Evolutionary conservation across 2,113 vertebrate genomes (phyloP), one percentile per base, ranked within the genome.

Genomic region (Taxidea taxus): DNA sequence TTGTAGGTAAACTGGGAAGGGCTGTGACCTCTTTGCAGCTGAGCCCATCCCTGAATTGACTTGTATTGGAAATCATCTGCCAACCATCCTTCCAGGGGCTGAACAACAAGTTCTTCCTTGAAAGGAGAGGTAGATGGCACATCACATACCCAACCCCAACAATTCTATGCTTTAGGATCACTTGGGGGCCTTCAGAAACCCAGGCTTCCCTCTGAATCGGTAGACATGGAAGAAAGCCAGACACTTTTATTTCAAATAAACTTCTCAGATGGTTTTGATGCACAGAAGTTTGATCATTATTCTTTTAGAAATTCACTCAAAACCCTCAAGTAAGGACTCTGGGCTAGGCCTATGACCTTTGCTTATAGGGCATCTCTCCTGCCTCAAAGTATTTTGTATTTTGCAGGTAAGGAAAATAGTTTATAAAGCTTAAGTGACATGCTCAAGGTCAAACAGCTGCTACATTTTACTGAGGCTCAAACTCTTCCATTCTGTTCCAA

Each of bases 331-430:
- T 77, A 37, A 90, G 87, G 27, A 56, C 60, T 58, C 37, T 4
- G 14, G 47, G n/a, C 44, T 25, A 91, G 56, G 31, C 2, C 64
- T 82, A 15, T 93, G 34, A 23, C 62, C 25, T 91, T 77, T 95
- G 70, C 89, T 64, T 64, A 16, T 37, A 82, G 44, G 13, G 70
- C 9, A 56, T 81, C 44, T n/a, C 31, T 70, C 58, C 14, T 16
- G 54, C 54, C 37, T 88, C 34, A 56, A 37, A 88, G 25, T 9
- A 64, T 54, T 7, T 88, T 97, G 25, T 72, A 58, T 96, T 90
- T 96, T 93, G 23, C 25, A 94, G 89, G 90, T 85, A 90, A 96
- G 56, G 34, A 97, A 95, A 85, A 49, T 20, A 64, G 58, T 49
- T 90, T 84, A 90, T 34, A 85, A 96, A 81, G 16, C 34, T 31